A percentile compares a stretch with the other conserved stretches of the same genome.
These are phyloP conservation scores for Furcula furcula DNA, from an alignment of 2,888 invertebrate species.

Conservation along the genomic window DNA sequence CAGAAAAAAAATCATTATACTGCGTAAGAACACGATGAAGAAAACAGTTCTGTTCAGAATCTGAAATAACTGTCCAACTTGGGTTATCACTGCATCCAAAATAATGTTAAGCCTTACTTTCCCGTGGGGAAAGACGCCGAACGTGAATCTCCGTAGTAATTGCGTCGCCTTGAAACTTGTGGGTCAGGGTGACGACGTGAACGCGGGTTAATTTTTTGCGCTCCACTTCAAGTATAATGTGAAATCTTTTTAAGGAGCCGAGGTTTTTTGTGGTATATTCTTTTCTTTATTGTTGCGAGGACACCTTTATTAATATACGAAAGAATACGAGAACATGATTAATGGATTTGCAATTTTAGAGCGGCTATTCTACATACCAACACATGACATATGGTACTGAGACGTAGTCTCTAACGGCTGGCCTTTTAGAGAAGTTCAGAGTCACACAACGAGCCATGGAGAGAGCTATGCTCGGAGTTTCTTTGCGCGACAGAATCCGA, in stretches of 20 bases:
- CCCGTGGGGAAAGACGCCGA: conserved; percentile 22
- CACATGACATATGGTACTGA: no score
- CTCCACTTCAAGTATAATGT: conserved; percentile 27
- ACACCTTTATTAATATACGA: neutral
- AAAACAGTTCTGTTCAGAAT: no score
- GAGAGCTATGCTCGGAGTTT: no score
- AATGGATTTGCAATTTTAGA: no score
- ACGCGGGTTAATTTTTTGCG: conserved; percentile 30
- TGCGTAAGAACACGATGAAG: no score
- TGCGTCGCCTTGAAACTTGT: conserved; percentile 49
- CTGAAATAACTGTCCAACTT: conserved; percentile 12
- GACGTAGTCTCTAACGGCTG: no score
- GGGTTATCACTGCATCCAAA: conserved; percentile 1
- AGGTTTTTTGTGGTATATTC: conserved; percentile 7
- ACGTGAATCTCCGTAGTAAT: conserved; percentile 39
- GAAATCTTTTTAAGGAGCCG: conserved; percentile 24
- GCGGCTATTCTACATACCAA: no score
- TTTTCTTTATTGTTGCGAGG: conserved; percentile 7
- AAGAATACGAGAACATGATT: no score
- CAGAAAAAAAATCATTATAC: no score
- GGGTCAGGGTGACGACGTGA: conserved; percentile 48
- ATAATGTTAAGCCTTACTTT: neutral
- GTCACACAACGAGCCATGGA: no score
- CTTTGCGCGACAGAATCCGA: no score
- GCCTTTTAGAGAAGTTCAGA: no score